Percentiles rank a stretch among this genome's conserved stretches.
Conservation (phyloP, 2,113 vertebrate species). For the Craseonycteris thonglongyai region DNA sequence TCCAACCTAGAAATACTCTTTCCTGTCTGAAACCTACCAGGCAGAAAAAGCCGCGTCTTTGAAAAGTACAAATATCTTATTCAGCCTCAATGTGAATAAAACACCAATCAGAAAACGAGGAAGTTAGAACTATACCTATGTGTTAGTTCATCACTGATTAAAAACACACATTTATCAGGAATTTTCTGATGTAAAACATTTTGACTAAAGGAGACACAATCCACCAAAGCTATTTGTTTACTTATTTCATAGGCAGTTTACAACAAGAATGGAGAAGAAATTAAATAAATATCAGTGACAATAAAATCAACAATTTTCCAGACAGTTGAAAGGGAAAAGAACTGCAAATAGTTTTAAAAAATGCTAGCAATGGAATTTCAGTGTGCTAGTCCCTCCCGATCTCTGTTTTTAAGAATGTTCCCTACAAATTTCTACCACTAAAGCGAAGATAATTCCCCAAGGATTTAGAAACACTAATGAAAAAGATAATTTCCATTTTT, state of each 20-base stretch:
- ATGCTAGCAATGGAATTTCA: background rate
- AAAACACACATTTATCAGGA: background rate
- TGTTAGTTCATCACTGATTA: background rate
- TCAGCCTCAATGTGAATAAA: background rate
- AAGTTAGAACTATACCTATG: background rate
- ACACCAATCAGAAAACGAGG: background rate
- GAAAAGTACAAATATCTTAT: background rate
- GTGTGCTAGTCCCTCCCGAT: background rate
- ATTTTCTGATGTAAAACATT: background rate
- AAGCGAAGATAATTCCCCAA: background rate
- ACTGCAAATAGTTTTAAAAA: background rate
- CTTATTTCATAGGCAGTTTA: background rate
- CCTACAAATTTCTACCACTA: background rate
- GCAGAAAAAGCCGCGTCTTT: background rate
- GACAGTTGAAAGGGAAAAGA: background rate
- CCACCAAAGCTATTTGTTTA: background rate
- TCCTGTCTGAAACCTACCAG: background rate
- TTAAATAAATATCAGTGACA: background rate
- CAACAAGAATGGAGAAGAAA: background rate
- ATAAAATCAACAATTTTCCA: constrained; percentile 13
- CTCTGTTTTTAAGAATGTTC: background rate
- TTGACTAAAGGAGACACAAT: background rate
- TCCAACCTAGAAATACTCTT: background rate
- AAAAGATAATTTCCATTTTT: background rate
- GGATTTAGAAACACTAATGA: background rate